Evolutionary conservation across 2,113 vertebrate genomes (phyloP), one percentile per base, ranked within the genome.

Genomic region (Tapirus terrestris): DNA sequence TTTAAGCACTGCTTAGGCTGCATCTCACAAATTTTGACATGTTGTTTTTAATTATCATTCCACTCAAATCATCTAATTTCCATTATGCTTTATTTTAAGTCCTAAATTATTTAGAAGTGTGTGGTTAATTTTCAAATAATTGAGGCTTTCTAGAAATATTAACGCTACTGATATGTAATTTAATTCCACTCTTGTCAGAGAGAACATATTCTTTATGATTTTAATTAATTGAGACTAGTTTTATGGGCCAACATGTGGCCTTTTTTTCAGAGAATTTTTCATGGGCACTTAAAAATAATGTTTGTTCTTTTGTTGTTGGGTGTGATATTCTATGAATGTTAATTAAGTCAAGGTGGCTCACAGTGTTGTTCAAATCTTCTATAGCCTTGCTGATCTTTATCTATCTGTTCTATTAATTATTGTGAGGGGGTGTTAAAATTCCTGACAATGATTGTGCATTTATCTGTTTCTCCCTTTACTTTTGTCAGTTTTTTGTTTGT

Each of bases 31-130:
- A 86, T 95, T 60, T 85, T 96, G 21, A 67, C n/a, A 72, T n/a
- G 25, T 36, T 93, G 36, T 61, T 77, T 91, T 87, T 83, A 21
- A 82, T 56, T 91, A 84, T 82, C 45, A 89, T 81, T 94, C 72
- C 13, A 60, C 8, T 89, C 18, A 94, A 95, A 68, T 67, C 36
- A 86, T 29, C 77, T 92, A 53, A 86, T 94, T 94, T 94, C 14
- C 27, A 79, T 90, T 92, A 79, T 70, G 10, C 11, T 84, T 89
- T 76, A 76, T 63, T 84, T 96, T 95, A 84, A 75, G 84, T 85
- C 45, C 25, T 84, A 79, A 53, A 65, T 67, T 94, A 73, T 89
- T 92, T 39, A 89, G 31, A 89, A 77, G 23, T 65, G 9, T 91
- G 16, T 70, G 2, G 7, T 70, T 92, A 88, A 90, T 93, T 90